These are phyloP conservation scores for Onchidella celtica DNA, from an alignment of 2,888 invertebrate genomes.

Conservation along the genomic window DNA sequence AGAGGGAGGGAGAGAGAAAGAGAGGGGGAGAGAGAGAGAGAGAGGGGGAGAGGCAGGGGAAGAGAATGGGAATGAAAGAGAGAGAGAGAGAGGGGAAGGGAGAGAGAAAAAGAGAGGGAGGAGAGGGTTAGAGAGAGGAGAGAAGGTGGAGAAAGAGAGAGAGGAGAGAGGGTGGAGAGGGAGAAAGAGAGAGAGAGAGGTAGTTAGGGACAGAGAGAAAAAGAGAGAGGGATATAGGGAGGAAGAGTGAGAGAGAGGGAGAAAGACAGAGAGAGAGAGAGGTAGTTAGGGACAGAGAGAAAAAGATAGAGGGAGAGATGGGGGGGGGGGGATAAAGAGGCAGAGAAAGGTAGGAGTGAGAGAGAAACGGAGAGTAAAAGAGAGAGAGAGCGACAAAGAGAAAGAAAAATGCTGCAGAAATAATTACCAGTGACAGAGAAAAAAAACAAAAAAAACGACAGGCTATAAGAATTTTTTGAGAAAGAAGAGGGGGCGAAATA, in stretches of 20 bases:
- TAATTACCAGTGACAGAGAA: too few relatives aligned
- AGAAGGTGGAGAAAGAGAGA: constrained; percentile 9
- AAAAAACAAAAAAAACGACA: neutral
- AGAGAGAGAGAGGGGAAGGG: constrained; percentile 8
- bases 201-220: neutral
- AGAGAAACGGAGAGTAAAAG: neutral
- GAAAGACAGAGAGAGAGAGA: neutral
- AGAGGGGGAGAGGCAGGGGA: neutral
- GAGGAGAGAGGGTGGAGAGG: neutral
- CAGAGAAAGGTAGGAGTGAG: neutral
- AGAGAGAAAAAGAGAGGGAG: constrained; percentile 10
- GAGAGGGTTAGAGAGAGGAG: neutral
- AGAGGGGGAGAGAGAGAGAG: neutral
- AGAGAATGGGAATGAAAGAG: constrained; percentile 22
- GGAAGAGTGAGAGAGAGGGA: constrained; percentile 20
- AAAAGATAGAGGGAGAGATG: neutral
- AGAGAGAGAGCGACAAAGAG: constrained; percentile 5
- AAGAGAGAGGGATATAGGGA: constrained; percentile 16
- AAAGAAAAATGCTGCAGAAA: neutral
- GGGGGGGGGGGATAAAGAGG: neutral
- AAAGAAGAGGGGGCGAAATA: neutral
- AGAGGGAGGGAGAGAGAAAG: neutral
- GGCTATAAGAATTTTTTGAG: neutral
- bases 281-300: constrained; percentile 1
- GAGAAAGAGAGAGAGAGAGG: neutral